Base-by-base conservation (phyloP, 2,113 vertebrate species). In the Mixornis gularis region DNA sequence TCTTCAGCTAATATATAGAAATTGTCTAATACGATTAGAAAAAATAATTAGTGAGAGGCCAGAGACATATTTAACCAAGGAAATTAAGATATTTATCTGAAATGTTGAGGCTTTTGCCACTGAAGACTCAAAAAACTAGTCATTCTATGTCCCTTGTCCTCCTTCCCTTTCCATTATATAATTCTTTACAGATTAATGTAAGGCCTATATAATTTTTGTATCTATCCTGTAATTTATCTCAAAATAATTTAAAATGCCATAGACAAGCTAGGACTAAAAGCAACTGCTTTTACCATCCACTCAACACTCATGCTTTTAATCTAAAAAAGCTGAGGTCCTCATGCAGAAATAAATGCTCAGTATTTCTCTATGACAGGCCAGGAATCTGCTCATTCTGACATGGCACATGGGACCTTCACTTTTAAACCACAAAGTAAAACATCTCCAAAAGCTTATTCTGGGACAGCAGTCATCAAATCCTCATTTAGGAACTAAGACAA, bases 21-120 rank as follows among this genome's bases (percentile, higher is more conserved):
- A 92, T 80, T 93, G 59, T 36, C 76, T 92, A 95, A 93, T 96
- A 96, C 68, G 0, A 93, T 87, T 85, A 92, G 83, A 95, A 97
- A 96, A 96, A 91, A 90, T 90, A 95, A 94, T 95, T 92, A 93
- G 77, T 80, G 89, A 94, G 95, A 97, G 95, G 94, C 89, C 80
- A 94, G 89, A 95, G 85, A 94, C 51, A 2, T 92, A 90, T 82
- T 74, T 93, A 71, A 92, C 80, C 65, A 93, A 91, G 63, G 71
- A 96, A 93, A 94, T 84, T 26, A 96, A 63, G 80, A 94, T 55
- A 93, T 85, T 84, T 80, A 68, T 83, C 91, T 83, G 77, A 85
- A 97, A 91, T 77, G 86, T 73, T 87, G 89, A 95, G 85, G 80
- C 70, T 81, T 96, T 94, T 94, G 76, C 82, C 90, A 92, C 74